phyloP scores from a whole-genome alignment of 2,113 vertebrate genomes.

The Lutjanus erythropterus region DNA sequence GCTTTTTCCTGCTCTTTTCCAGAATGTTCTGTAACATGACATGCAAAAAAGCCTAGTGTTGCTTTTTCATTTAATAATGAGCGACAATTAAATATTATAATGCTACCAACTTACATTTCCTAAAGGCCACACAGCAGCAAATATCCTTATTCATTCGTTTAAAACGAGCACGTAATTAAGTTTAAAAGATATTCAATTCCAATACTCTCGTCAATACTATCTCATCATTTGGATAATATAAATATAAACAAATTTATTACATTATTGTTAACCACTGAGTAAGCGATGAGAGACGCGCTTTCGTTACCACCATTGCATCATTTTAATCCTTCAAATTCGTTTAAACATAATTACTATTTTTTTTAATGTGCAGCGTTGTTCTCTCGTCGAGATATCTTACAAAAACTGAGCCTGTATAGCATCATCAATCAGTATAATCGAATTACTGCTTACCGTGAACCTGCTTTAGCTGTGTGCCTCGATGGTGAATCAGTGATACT shows the following conservation, averaged over 20 bases:
- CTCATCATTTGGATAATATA: not conserved
- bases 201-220: not conserved
- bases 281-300: not conserved
- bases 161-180: not conserved
- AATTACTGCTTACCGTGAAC: conserved; percentile 39
- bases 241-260: not conserved
- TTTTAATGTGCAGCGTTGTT: not conserved
- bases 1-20: not conserved
- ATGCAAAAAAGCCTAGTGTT: not conserved
- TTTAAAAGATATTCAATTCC: not conserved
- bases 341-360: not conserved
- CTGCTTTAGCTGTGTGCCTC: not conserved
- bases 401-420: not conserved
- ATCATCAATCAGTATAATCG: not conserved
- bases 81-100: not conserved
- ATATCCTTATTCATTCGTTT: not conserved
- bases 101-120: not conserved
- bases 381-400: not conserved
- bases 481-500: not conserved
- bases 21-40: not conserved
- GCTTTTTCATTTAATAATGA: not conserved
- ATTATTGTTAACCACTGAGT: not conserved
- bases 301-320: not conserved
- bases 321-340: not conserved
- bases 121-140: not conserved